phyloP scores from a whole-genome alignment of 2,888 invertebrate genomes.

The Pycnomerus fuliginosus region DNA sequence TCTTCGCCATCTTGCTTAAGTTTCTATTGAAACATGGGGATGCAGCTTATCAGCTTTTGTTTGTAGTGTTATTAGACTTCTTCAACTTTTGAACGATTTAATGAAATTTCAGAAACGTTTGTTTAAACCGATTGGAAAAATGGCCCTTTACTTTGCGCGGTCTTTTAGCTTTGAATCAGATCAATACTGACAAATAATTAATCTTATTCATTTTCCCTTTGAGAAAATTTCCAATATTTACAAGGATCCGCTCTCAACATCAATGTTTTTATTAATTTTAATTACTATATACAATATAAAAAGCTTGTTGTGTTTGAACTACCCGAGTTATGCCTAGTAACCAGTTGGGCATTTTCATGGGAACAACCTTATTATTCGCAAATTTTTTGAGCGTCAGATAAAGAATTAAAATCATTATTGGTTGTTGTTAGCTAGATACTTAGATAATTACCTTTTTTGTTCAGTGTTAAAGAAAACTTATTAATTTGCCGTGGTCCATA shows the following conservation, averaged over 20 bases:
- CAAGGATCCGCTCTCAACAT: slow-evolving; percentile 34
- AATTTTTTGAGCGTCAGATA: no score
- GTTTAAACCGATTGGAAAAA: slow-evolving; percentile 1
- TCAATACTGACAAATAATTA: slow-evolving; percentile 29
- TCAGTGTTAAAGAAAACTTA: background rate
- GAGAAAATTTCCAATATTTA: slow-evolving; percentile 34
- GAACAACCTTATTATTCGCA: no score
- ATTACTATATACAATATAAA: slow-evolving; percentile 27
- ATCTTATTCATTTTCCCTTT: slow-evolving; percentile 35
- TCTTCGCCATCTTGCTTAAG: slow-evolving; percentile 13
- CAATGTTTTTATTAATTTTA: slow-evolving; percentile 35
- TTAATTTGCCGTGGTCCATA: no score
- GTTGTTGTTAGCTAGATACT: background rate
- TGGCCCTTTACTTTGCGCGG: slow-evolving; percentile 1
- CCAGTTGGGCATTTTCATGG: no score
- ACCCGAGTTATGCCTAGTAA: no score
- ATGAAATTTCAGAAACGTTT: slow-evolving; percentile 8
- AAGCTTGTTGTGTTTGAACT: background rate
- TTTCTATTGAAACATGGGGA: slow-evolving; percentile 11
- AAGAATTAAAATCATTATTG: no score
- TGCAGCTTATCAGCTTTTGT: slow-evolving; percentile 13
- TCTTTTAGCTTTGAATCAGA: slow-evolving; percentile 17
- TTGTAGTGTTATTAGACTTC: slow-evolving; percentile 2
- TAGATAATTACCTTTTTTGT: background rate
- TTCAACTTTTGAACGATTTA: slow-evolving; percentile 5